A percentile compares a stretch with the other conserved stretches of the same genome.
phyloP scores from a whole-genome alignment of 2,888 invertebrate species.

The Operophtera brumata region DNA sequence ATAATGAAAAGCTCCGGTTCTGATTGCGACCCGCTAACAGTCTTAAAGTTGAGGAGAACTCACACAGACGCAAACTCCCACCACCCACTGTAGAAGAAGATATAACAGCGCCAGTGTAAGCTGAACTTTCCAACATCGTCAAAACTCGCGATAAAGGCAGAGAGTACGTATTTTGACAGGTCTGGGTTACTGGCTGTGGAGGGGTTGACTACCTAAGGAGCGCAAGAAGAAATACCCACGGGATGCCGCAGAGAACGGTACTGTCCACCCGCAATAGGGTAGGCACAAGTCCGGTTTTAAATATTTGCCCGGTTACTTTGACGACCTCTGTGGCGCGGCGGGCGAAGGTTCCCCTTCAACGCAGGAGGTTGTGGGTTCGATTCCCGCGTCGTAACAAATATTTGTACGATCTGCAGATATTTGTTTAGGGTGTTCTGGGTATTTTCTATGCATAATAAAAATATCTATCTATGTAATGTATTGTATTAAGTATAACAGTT shows the following conservation, averaged over 20 bases:
- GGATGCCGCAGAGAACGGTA: constrained; percentile 30
- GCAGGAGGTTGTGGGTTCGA: no score
- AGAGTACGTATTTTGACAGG: constrained; percentile 51
- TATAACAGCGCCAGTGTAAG: constrained; percentile 49
- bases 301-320: neutral
- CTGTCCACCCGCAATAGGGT: constrained; percentile 45
- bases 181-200: constrained; percentile 52
- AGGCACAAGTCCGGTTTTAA: constrained; percentile 29
- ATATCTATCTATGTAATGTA: no score
- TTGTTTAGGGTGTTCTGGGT: no score
- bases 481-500: no score
- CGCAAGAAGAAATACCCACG: constrained; percentile 70
- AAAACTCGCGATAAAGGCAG: constrained; percentile 25
- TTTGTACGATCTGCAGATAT: no score
- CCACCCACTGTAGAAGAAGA: constrained; percentile 52
- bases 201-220: constrained; percentile 61
- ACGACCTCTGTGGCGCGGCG: no score
- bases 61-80: constrained; percentile 55
- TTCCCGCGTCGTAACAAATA: no score
- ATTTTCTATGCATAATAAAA: no score
- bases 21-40: constrained; percentile 78
- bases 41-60: constrained; percentile 58
- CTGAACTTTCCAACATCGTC: constrained; percentile 33
- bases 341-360: no score
- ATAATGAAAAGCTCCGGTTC: constrained; percentile 74